Percentiles rank a stretch among this genome's conserved stretches.
Evolutionary conservation across 2,888 invertebrate species (phyloP).

Genomic region (Xylota segnis): DNA sequence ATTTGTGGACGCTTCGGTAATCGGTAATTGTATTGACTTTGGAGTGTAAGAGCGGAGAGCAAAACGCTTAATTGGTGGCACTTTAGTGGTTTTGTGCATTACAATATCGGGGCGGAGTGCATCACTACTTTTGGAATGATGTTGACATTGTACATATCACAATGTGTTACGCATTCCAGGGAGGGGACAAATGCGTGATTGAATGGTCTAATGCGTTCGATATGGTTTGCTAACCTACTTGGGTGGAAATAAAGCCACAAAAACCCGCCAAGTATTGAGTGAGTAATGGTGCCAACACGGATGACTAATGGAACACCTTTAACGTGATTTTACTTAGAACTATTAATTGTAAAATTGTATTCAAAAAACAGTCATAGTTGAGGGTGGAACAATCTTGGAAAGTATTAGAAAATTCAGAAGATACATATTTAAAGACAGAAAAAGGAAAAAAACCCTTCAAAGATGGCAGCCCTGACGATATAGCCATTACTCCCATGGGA

Average conservation of each 20-base stretch:
- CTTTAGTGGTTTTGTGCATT: constrained; percentile 29
- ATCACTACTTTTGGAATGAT: not conserved
- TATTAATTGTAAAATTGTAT: too few species aligned
- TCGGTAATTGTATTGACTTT: constrained; percentile 43
- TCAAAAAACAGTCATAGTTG: too few species aligned
- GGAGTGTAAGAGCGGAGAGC: constrained; percentile 5
- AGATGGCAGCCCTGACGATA: too few species aligned
- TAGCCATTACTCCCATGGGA: too few species aligned
- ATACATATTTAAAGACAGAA: too few species aligned
- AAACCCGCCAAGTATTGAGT: not conserved
- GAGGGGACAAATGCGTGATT: not conserved
- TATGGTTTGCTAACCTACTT: not conserved
- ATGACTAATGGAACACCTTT: too few species aligned
- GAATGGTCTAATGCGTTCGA: not conserved
- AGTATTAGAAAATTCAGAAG: too few species aligned
- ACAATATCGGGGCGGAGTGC: not conserved
- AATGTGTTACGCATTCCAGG: not conserved
- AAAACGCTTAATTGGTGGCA: constrained; percentile 32
- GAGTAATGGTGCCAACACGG: too few species aligned
- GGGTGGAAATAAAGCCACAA: not conserved
- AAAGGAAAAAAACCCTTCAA: too few species aligned
- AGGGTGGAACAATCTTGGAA: too few species aligned
- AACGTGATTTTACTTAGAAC: too few species aligned
- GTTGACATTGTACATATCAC: not conserved
- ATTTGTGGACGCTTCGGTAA: constrained; percentile 41